phyloP scores from a whole-genome alignment of 2,797 vertebrate genomes.

The Rhynchonycteris naso region DNA sequence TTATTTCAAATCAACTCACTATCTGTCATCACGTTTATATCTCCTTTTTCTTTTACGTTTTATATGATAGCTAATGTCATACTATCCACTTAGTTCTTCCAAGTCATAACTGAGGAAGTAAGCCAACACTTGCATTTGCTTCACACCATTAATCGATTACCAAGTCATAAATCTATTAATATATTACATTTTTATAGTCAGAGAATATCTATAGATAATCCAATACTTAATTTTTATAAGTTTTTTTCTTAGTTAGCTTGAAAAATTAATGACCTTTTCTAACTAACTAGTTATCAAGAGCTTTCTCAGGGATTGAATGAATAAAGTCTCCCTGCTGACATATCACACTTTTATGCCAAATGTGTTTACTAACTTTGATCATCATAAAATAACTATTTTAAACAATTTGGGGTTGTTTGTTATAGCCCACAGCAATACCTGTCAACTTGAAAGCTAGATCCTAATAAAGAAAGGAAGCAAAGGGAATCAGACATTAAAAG shows the following conservation, averaged over 20 bases:
- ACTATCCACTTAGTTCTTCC: background rate
- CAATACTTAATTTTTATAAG: background rate
- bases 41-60: background rate
- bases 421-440: conserved; percentile 22
- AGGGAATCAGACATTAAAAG: too few species aligned
- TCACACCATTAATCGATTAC: background rate
- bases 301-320: background rate
- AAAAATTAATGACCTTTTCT: conserved; percentile 13
- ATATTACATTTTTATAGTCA: background rate
- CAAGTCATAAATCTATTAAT: background rate
- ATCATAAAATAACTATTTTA: conserved; percentile 40
- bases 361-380: conserved; percentile 27
- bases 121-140: background rate
- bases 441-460: background rate
- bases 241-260: background rate
- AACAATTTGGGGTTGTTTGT: background rate
- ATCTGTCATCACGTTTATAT: background rate
- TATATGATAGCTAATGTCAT: background rate
- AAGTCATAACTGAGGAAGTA: background rate
- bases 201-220: background rate
- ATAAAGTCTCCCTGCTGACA: background rate
- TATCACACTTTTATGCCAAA: background rate
- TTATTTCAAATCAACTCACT: background rate
- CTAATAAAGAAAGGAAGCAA: too few species aligned
- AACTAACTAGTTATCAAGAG: background rate